A percentile compares a stretch with the other conserved stretches of the same genome.
phyloP scores from a whole-genome alignment of 23 tunicate genomes.

The Diplosoma virens region DNA sequence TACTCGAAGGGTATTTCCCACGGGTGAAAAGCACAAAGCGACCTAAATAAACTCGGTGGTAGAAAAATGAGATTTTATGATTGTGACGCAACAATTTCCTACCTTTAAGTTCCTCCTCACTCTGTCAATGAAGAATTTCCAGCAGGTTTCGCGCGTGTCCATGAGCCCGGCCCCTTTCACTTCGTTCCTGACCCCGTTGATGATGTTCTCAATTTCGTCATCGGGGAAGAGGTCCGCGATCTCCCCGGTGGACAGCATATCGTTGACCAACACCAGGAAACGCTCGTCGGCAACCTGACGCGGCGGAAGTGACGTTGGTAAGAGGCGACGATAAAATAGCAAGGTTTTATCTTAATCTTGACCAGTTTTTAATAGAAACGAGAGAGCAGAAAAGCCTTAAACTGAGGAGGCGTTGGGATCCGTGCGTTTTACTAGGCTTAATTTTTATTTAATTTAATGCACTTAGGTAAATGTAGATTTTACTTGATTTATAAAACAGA shows the following conservation, averaged over 20 bases:
- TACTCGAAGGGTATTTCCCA: constrained; percentile 89
- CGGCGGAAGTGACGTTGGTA: background rate
- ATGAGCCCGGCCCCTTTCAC: constrained; percentile 83
- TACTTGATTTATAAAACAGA: no score
- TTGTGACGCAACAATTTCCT: background rate
- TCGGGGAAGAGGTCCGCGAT: constrained; percentile 91
- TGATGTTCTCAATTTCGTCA: constrained; percentile 91
- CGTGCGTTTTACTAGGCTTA: no score
- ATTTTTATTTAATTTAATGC: no score
- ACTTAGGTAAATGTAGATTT: no score
- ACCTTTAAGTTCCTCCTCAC: constrained; percentile 89
- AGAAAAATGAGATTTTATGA: background rate
- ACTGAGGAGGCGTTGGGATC: no score
- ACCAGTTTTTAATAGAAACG: no score
- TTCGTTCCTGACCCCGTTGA: constrained; percentile 89
- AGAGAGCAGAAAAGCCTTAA: no score
- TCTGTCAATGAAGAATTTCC: constrained; percentile 96
- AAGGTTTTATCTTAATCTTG: no score
- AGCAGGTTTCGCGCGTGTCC: constrained; percentile 86
- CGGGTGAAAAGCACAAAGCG: constrained; percentile 98
- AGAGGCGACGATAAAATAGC: no score
- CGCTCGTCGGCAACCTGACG: constrained; percentile 87
- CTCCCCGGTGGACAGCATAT: constrained; percentile 91
- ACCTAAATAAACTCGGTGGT: constrained; percentile 41
- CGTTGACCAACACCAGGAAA: constrained; percentile 93